These are phyloP conservation scores for Bradypodion ventrale DNA, from an alignment of 2,797 vertebrate genomes.

Conservation along the genomic window DNA sequence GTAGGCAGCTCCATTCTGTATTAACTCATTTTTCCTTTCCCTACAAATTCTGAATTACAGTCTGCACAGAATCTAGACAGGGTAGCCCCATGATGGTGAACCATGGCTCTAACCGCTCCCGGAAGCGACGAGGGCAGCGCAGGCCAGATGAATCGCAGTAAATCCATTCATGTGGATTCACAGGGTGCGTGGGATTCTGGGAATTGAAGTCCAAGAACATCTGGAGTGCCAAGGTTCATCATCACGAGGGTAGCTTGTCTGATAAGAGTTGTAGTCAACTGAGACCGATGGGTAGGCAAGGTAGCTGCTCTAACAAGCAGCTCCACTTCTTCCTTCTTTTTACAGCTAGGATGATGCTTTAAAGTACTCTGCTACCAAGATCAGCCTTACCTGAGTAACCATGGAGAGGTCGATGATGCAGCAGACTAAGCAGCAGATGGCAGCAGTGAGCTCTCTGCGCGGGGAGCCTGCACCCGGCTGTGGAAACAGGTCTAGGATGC, in stretches of 20 bases:
- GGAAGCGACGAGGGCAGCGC: too few species aligned
- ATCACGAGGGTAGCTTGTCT: too few species aligned
- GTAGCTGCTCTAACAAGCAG: neutral
- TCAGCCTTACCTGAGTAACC: slow-evolving; percentile 87
- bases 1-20: neutral
- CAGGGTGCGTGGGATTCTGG: too few species aligned
- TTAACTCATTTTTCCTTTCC: neutral
- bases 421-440: slow-evolving; percentile 86
- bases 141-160: too few species aligned
- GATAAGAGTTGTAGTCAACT: neutral
- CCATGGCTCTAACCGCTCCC: too few species aligned
- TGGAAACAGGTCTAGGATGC: slow-evolving; percentile 92
- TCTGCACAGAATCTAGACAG: neutral
- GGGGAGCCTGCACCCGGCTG: slow-evolving; percentile 78
- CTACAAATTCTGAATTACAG: neutral
- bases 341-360: neutral
- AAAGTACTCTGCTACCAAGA: fast-evolving
- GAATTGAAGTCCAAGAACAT: too few species aligned
- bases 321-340: too few species aligned
- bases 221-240: too few species aligned
- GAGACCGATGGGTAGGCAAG: too few species aligned
- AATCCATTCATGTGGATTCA: too few species aligned
- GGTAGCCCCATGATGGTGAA: neutral
- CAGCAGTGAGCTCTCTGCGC: slow-evolving; percentile 88
- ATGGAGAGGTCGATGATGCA: slow-evolving; percentile 96